A percentile compares a stretch with the other conserved stretches of the same genome.
These are phyloP conservation scores for Lacerta agilis DNA, from an alignment of 2,797 vertebrate species.

Conservation along the genomic window DNA sequence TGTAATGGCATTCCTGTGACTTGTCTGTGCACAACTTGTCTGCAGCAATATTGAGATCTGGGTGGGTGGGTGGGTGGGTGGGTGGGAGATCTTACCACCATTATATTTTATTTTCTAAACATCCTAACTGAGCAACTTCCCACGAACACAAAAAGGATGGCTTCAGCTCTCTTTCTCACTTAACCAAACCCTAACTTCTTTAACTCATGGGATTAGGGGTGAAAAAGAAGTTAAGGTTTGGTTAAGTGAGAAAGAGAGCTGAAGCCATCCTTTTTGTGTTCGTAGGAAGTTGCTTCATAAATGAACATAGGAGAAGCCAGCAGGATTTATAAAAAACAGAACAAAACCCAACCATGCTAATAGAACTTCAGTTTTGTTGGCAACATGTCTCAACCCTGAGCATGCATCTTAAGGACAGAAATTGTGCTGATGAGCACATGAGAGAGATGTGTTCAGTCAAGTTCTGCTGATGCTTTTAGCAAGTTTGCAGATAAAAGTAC, in stretches of 20 bases:
- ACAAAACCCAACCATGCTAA: too few species aligned
- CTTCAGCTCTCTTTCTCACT: too few species aligned
- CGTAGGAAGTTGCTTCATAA: not conserved
- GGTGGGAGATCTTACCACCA: too few species aligned
- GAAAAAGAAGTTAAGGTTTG: slow-evolving; percentile 4
- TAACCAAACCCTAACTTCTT: too few species aligned
- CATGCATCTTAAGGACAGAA: not conserved
- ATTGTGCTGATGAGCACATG: not conserved
- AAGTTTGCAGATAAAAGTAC: not conserved
- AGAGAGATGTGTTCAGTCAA: not conserved
- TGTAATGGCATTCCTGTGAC: not conserved
- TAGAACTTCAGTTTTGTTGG: not conserved
- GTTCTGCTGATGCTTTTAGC: not conserved
- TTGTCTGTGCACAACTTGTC: not conserved
- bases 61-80: too few species aligned
- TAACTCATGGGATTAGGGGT: not conserved
- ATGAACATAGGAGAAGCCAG: not conserved
- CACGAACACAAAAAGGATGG: too few species aligned
- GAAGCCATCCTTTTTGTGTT: not conserved
- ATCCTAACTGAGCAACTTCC: too few species aligned
- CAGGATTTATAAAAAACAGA: not conserved
- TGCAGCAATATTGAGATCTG: not conserved
- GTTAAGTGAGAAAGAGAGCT: not conserved
- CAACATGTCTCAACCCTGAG: not conserved
- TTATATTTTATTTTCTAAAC: not conserved